phyloP scores from a whole-genome alignment of 2,888 invertebrate genomes.

The Melanophora roralis region DNA sequence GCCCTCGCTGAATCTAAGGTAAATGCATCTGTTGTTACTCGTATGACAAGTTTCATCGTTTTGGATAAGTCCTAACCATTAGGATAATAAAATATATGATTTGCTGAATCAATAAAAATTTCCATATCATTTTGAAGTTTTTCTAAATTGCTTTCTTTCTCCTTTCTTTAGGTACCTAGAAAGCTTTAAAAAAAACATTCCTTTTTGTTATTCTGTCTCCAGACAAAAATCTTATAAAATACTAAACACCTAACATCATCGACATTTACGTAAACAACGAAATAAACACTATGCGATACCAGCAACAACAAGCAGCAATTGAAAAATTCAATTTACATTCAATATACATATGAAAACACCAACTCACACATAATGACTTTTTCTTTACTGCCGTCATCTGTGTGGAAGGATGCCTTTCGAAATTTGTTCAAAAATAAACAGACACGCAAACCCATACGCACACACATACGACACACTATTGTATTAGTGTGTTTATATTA shows the following conservation, averaged over 20 bases:
- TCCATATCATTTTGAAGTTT: too few species aligned
- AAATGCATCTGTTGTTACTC: too few species aligned
- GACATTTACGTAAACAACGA: background rate
- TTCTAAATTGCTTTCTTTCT: conserved; percentile 2
- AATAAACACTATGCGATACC: background rate
- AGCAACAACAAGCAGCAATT: conserved; percentile 18
- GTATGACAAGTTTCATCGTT: too few species aligned
- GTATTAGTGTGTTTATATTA: conserved; percentile 42
- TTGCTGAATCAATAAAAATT: too few species aligned
- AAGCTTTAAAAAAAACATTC: background rate
- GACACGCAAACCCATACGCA: background rate
- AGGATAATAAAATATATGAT: too few species aligned
- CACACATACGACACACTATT: background rate
- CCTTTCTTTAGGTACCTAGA: too few species aligned
- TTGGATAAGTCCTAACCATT: too few species aligned
- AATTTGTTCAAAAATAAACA: background rate
- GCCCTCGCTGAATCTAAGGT: too few species aligned
- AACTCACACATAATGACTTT: conserved; percentile 5
- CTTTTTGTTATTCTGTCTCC: too few species aligned
- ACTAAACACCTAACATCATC: background rate
- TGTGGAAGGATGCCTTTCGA: background rate
- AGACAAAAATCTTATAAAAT: background rate
- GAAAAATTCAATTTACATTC: conserved; percentile 54
- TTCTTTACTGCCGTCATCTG: conserved; percentile 7
- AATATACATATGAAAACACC: conserved; percentile 7